Base-by-base conservation (phyloP, 2,888 invertebrate genomes). In the Apodemia zela region DNA sequence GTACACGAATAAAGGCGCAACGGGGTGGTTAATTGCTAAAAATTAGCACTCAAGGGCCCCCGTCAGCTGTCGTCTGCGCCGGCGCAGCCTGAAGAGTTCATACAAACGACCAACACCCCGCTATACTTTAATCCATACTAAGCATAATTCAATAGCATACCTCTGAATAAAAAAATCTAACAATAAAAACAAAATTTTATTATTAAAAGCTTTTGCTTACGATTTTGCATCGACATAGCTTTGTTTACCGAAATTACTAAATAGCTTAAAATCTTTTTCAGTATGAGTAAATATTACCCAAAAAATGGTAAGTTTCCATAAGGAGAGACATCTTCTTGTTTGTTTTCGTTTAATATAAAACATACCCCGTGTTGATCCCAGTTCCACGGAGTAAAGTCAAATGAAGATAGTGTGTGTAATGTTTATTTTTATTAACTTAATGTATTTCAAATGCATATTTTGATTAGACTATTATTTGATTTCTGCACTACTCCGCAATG, bases 21-120 rank as follows among this genome's bases (percentile, higher is more conserved):
- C 75, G 70, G 78, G 70, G 64, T 71, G 65, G 71, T 75, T 79
- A 78, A 80, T 83, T 79, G 77, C 75, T 77, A 78, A 77, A 74
- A 75, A 72, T 73, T 71, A 71, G 68, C 69, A 67, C 67, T 69
- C 63, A 66, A 71, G 71, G 69, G 69, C 70, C 67, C 66, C 69
- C 78, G 83, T 85, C 88, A 88, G 88, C 88, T 88, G 89, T 80
- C 87, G 85, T 71, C 73, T 68, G 82, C 81, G 85, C 82, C 73
- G 68, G 82, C 81, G 85, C 82, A 79, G 77, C 74, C 77, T 80
- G 76, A 75, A 81, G 81, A 75, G 82, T 69, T 69, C 70, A 67
- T 72, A 75, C 73, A 63, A 63, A 61, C 69, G 67, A 71, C 69
- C 68, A 73, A 73, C 78, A 76, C 82, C 86, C 87, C 76, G 79